A percentile compares a stretch with the other conserved stretches of the same genome.
Conservation (phyloP, 2,797 vertebrate genomes). For the Aplochiton taeniatus region DNA sequence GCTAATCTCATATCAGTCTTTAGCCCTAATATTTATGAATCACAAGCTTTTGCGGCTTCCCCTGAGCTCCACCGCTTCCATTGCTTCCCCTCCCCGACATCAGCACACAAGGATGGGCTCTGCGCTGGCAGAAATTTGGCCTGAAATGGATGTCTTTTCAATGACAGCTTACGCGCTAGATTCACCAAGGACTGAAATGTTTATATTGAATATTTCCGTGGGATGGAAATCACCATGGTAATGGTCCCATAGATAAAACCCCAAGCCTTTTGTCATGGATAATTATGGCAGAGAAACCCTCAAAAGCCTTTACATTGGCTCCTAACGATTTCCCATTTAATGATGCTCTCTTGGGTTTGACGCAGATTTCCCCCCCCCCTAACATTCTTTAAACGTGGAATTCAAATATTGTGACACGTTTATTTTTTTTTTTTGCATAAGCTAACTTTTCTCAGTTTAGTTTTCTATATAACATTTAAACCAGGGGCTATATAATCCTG, state of each 20-base stretch:
- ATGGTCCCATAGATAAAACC: conserved; percentile 68
- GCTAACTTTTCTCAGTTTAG: too few relatives aligned
- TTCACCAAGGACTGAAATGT: conserved; percentile 53
- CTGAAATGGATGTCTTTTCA: conserved; percentile 44
- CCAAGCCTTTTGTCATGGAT: conserved; percentile 63
- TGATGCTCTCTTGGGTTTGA: conserved; percentile 60
- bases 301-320: conserved; percentile 63
- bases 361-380: conserved; percentile 45
- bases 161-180: conserved; percentile 45
- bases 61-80: conserved; percentile 31
- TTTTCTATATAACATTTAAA: too few relatives aligned
- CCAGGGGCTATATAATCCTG: not conserved
- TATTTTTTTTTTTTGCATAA: conserved; percentile 1
- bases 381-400: conserved; percentile 53
- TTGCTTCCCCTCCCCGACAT: conserved; percentile 16
- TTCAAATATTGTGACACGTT: conserved; percentile 35
- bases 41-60: conserved; percentile 31
- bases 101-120: conserved; percentile 9
- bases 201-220: conserved; percentile 66
- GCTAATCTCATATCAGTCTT: conserved; percentile 51
- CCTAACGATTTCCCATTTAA: conserved; percentile 61
- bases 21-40: conserved; percentile 54
- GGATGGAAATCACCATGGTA: conserved; percentile 64
- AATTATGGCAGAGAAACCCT: conserved; percentile 60
- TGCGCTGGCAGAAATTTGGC: conserved; percentile 39